Base-by-base conservation (phyloP, 2,888 invertebrate genomes). In the Amphimallon solstitiale region DNA sequence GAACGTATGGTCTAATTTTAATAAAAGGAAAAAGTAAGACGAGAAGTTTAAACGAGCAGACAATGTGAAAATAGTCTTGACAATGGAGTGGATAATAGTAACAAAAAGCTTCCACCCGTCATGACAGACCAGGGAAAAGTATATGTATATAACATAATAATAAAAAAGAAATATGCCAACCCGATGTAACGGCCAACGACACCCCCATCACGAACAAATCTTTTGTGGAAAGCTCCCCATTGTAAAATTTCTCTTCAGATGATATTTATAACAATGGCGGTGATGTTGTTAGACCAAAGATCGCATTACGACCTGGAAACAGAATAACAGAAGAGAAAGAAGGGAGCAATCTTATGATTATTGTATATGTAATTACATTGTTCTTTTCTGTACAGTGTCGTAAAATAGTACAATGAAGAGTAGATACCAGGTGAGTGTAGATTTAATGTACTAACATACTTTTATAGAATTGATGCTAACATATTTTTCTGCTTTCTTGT, bases 231-330 rank as follows among this genome's bases (percentile, higher is more conserved):
- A 38, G 56, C 23, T 59, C 56, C 56, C 56, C 43, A 29, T 43
- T 43, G 56, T 59, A 43, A 59, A 59, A 59, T 59, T 59, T 59
- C 54, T 51, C 51, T 51, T 51, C 51, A 29, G 51, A 19, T 35
- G 51, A 34, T 35, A 35, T 51, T 34, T 51, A 35, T 51, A 51
- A 35, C 51, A 51, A 34, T 51, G 35, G 51, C 17, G 5, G 29
- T 29, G 29, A 29, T 29, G 29, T 9, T 29, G 29, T 5, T 29
- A 29, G 29, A 9, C 29, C 29, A 29, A 29, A 29, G 29, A 29
- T 29, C 29, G 29, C 29, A 29, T 29, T 29, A 29, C 29, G 29
- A 29, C 29, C 5, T 29, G 29, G 29, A 29, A 29, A 29, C 9
- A 5, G 29, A 29, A 29, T 29, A 9, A 29, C 3, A 29, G 29